Evolutionary conservation across 2,888 invertebrate genomes (phyloP), one percentile per base, ranked within the genome.

Genomic region (Sarcophaga variegata): DNA sequence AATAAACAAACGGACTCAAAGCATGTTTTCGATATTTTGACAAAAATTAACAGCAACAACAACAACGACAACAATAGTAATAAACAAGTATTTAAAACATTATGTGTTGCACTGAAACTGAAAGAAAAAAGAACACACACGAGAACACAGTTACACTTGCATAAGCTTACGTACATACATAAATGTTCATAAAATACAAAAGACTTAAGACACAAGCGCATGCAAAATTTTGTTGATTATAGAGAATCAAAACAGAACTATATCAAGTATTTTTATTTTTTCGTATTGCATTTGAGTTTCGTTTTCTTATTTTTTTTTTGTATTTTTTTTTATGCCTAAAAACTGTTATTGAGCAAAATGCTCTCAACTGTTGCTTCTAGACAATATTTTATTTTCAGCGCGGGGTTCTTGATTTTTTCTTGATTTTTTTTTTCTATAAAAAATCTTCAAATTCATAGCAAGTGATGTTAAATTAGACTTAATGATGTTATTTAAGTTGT

Each of bases 171-270:
- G 17, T 14, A 37, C 10, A 37, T 22, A 22, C 22, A 4, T 25
- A 6, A 0, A 27, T 37, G 37, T 8, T 2, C 10, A 37, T 10
- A 54, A 78, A 76, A 81, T 22, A 81, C 83, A 47, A 84, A 84
- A 87, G 83, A 84, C 66, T 87, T 81, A 67, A 87, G 75, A 77
- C 63, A 80, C 67, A 54, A 69, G 49, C 80, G 49, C 62, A 59
- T 37, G 37, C 10, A 37, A 37, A 37, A 59, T 54, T 27, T 11
- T 22, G n/a, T 17, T 12, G 47, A 25, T 64, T 64, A 20, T 64
- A 14, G 27, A 3, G 54, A 14, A 14, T 17, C 59, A 20, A n/a
- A 59, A 20, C 63, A 62, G 60, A 69, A 69, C n/a, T 67, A 12
- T 72, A 66, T 25, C 12, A 72, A 47, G n/a, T 72, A 22, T 70